phyloP scores from a whole-genome alignment of 2,113 vertebrate species.

The Perognathus longimembris region DNA sequence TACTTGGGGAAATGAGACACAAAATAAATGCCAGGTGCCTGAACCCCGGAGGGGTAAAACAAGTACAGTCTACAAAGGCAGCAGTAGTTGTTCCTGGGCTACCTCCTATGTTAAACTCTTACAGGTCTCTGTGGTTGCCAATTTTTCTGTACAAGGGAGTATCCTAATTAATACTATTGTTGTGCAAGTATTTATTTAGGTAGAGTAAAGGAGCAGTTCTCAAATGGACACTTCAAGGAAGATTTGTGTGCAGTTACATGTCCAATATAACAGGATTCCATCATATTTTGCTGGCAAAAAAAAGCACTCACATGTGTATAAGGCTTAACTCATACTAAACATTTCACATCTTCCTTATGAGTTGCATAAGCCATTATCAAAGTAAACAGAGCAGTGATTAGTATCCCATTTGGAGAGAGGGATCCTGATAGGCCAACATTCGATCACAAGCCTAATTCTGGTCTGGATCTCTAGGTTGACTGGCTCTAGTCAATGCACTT shows the following conservation, averaged over 20 bases:
- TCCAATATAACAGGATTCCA: neutral
- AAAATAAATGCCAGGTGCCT: neutral
- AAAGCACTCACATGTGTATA: neutral
- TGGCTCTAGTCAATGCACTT: neutral
- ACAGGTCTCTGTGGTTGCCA: slow-evolving; percentile 1
- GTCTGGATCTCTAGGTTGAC: neutral
- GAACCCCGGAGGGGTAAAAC: neutral
- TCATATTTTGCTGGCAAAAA: neutral
- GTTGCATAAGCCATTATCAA: neutral
- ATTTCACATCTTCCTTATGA: neutral
- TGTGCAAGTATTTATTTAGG: neutral
- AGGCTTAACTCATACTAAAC: neutral
- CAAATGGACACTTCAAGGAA: neutral
- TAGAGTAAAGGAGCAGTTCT: neutral
- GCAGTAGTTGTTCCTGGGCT: neutral
- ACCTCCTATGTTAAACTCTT: neutral
- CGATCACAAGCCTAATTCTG: neutral
- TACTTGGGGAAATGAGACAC: neutral
- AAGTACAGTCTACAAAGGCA: neutral
- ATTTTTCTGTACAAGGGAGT: neutral
- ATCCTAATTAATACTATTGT: neutral
- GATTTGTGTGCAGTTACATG: neutral
- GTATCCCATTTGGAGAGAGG: neutral
- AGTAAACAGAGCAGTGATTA: neutral
- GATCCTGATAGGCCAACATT: neutral